Base-by-base conservation (phyloP, 1,140 invertebrate genomes). In the Archivesica marissinica region DNA sequence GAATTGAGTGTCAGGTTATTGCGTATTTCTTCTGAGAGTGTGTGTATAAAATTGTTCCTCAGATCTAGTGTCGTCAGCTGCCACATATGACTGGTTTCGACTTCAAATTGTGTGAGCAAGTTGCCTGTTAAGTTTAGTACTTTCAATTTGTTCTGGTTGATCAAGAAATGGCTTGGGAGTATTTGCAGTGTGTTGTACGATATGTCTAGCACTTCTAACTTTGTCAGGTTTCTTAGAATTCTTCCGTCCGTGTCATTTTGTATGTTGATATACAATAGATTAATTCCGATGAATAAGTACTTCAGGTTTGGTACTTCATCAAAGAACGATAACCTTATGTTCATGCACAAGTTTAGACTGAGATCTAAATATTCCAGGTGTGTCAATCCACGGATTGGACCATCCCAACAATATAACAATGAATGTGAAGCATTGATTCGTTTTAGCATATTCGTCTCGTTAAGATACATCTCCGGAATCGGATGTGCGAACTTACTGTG, bases 391-490 rank as follows among this genome's bases (percentile, higher is more conserved):
- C 59, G 74, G 0, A 76, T 35, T 35, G 74, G 74, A 25, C 74
- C 74, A 35, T 76, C 74, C 74, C 74, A 76, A 23, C 74, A 76
- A 50, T 76, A 76, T 38, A 76, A 20, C 44, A 76, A 23, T 13
- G 28, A 76, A 17, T 56, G 20, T 35, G 33, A 25, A 7, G 52
- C 74, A 1, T 39, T 76, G 28, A 76, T 35, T 2, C 2, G 54
- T 50, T 59, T 56, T 33, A 59, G 28, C 2, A 17, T 11, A n/a
- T 76, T 76, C 17, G 47, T 54, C 23, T 52, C n/a, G 33, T 76
- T 39, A 23, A 76, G 9, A 38, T 28, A 76, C 2, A 76, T n/a
- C 17, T 76, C 74, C 38, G 38, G 59, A 3, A 76, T 52, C 17
- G 74, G 74, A 52, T n/a, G 20, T 35, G 47, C 74, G n/a, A 28